A percentile compares a stretch with the other conserved stretches of the same genome.
phyloP scores from a whole-genome alignment of 2,113 vertebrate genomes.

The Onychostruthus taczanowskii region DNA sequence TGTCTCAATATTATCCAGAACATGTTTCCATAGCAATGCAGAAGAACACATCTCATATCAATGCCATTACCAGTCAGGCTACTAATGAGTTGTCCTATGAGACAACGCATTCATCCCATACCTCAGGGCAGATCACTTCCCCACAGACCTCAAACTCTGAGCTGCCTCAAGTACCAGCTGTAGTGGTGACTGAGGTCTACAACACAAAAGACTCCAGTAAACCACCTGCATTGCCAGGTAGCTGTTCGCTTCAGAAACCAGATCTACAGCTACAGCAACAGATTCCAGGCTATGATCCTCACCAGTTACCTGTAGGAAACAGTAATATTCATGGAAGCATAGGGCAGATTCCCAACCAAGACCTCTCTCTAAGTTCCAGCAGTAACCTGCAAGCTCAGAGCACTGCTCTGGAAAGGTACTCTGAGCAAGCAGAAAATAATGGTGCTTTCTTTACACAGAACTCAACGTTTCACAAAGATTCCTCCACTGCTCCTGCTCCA shows the following conservation, averaged over 20 bases:
- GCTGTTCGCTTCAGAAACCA: slow-evolving; percentile 68
- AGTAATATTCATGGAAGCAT: slow-evolving; percentile 54
- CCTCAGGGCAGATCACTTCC: slow-evolving; percentile 88
- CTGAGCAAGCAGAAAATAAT: slow-evolving; percentile 72
- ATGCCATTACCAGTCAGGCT: slow-evolving; percentile 79
- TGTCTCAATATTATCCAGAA: slow-evolving; percentile 90
- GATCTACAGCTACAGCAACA: slow-evolving; percentile 72
- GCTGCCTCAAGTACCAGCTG: slow-evolving; percentile 80
- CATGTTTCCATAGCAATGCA: slow-evolving; percentile 86
- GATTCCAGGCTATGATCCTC: slow-evolving; percentile 54
- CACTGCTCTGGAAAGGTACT: slow-evolving; percentile 67
- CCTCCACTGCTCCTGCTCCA: slow-evolving; percentile 67
- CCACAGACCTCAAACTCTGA: slow-evolving; percentile 81
- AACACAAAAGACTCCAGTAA: slow-evolving; percentile 72
- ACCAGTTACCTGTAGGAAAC: slow-evolving; percentile 61
- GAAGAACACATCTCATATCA: slow-evolving; percentile 81
- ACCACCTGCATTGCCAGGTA: slow-evolving; percentile 73
- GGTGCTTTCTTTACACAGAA: slow-evolving; percentile 75
- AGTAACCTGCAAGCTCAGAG: slow-evolving; percentile 74
- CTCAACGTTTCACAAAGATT: slow-evolving; percentile 77
- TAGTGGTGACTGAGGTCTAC: slow-evolving; percentile 71
- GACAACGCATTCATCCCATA: slow-evolving; percentile 80
- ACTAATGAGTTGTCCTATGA: slow-evolving; percentile 77
- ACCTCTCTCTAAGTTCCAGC: slow-evolving; percentile 70
- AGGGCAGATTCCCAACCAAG: slow-evolving; percentile 65